These are phyloP conservation scores for Perodicticus potto DNA, from an alignment of 2,797 vertebrate species.

Conservation along the genomic window DNA sequence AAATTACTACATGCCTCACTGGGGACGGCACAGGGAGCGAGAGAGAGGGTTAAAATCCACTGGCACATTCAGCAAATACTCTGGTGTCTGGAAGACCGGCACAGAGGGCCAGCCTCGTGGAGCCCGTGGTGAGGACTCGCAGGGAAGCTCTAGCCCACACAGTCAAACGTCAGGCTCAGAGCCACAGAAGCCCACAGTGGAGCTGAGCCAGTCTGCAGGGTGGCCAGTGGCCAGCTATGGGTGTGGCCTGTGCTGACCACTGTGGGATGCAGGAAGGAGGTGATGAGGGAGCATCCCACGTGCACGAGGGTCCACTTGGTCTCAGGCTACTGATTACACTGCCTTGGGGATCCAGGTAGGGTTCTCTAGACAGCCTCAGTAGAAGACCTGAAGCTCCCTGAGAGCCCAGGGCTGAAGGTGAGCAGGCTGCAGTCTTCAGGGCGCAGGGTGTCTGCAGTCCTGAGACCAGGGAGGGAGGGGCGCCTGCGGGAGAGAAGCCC, in stretches of 20 bases:
- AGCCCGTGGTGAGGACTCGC: neutral
- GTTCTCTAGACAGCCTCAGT: neutral
- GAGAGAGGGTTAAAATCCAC: neutral
- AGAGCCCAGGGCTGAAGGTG: neutral
- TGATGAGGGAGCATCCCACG: accelerated
- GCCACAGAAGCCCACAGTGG: neutral
- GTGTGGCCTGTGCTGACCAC: neutral
- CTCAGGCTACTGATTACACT: neutral
- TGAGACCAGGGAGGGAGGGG: neutral
- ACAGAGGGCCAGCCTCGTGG: neutral
- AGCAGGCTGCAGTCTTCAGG: neutral
- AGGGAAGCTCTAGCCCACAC: neutral
- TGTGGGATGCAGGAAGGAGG: neutral
- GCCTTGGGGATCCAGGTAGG: neutral
- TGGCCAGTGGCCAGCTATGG: neutral
- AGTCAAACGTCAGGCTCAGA: too few species aligned
- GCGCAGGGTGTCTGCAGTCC: neutral
- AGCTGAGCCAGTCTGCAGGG: neutral
- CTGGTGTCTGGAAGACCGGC: neutral
- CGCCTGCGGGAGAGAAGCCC: too few species aligned
- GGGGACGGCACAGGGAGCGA: neutral
- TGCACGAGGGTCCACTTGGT: neutral
- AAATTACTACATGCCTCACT: neutral
- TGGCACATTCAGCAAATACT: neutral
- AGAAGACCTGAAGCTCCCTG: neutral